These are phyloP conservation scores for Emydura subglobosa DNA, from an alignment of 2,113 vertebrate species.

Conservation along the genomic window DNA sequence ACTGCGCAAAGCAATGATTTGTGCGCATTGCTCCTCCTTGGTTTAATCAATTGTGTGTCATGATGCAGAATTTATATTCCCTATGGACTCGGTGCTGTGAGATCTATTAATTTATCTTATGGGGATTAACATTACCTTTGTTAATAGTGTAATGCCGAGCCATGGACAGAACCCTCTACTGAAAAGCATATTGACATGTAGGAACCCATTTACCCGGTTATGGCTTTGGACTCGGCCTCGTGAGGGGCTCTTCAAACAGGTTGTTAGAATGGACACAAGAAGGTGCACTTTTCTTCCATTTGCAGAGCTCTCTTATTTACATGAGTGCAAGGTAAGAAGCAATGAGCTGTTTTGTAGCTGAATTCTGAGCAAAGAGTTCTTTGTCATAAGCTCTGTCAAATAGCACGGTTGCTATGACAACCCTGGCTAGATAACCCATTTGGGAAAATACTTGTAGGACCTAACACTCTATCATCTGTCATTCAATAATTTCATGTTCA, in stretches of 20 bases:
- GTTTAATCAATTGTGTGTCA: conserved; percentile 79
- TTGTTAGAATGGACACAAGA: background rate
- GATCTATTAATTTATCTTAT: conserved; percentile 78
- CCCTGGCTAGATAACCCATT: conserved; percentile 81
- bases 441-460: conserved; percentile 86
- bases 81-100: conserved; percentile 43
- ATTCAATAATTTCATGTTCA: conserved; percentile 93
- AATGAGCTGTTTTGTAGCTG: conserved; percentile 81
- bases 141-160: conserved; percentile 23
- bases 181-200: conserved; percentile 41
- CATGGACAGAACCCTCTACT: conserved; percentile 13
- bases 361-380: conserved; percentile 82
- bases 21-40: conserved; percentile 73
- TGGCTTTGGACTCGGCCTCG: conserved; percentile 22
- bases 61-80: conserved; percentile 80
- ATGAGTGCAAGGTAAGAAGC: conserved; percentile 41
- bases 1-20: conserved; percentile 68
- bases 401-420: conserved; percentile 84
- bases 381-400: conserved; percentile 87
- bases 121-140: conserved; percentile 74
- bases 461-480: conserved; percentile 90
- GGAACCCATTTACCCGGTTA: conserved; percentile 37
- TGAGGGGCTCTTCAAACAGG: background rate
- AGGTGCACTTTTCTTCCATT: conserved; percentile 30
- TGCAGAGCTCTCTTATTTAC: conserved; percentile 46